Percentiles rank a stretch among this genome's conserved stretches.
phyloP scores from a whole-genome alignment of 2,113 vertebrate genomes.

The Formicarius rufipectus region DNA sequence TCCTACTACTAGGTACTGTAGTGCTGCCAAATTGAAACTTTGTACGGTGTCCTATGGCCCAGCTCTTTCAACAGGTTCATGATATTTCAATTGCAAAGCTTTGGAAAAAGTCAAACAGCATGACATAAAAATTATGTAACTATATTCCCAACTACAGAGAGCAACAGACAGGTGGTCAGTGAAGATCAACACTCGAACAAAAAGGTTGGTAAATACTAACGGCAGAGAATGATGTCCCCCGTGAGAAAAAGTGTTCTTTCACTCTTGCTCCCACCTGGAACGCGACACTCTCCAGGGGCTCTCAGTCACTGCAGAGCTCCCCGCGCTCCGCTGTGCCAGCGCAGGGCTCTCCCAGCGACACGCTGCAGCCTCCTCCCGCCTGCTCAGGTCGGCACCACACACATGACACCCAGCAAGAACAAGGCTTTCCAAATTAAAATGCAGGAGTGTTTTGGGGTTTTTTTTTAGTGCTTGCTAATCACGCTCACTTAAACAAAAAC shows the following conservation, averaged over 20 bases:
- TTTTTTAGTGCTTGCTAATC: slow-evolving; percentile 25
- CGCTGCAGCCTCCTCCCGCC: neutral
- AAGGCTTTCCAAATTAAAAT: neutral
- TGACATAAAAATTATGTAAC: neutral
- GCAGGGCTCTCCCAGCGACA: too few species aligned
- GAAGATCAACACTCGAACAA: neutral
- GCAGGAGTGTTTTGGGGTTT: too few species aligned
- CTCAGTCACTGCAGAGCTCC: neutral
- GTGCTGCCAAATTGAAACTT: neutral
- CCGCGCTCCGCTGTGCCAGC: rapidly evolving
- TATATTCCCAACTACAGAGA: neutral
- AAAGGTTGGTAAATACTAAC: neutral
- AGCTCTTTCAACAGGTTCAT: neutral
- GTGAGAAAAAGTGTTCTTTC: neutral
- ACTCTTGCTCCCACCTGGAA: neutral
- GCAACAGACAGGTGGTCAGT: neutral
- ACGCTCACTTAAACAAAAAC: slow-evolving; percentile 46
- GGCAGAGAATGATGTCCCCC: neutral
- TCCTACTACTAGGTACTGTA: neutral
- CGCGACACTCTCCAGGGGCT: neutral
- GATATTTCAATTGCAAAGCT: neutral
- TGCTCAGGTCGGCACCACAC: neutral
- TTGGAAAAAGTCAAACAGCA: neutral
- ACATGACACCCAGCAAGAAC: neutral
- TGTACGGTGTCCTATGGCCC: neutral